phyloP scores from a whole-genome alignment of 2,113 vertebrate species.

The Notarius quadriscutis region DNA sequence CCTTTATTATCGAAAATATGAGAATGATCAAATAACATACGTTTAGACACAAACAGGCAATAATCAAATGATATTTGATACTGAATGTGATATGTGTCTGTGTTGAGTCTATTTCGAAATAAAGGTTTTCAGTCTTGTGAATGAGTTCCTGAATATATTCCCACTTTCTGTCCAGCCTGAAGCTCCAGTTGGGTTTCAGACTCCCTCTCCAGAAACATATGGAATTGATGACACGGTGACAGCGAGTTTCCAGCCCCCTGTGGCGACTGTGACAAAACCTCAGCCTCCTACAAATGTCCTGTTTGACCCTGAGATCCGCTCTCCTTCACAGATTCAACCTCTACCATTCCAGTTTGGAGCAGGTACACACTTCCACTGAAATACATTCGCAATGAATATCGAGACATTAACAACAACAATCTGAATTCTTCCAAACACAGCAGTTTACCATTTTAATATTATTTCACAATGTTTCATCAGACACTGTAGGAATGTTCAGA shows the following conservation, averaged over 20 bases:
- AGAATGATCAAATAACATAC: background rate
- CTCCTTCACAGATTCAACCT: slow-evolving; percentile 2
- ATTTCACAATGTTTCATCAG: background rate
- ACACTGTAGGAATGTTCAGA: background rate
- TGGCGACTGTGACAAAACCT: slow-evolving; percentile 32
- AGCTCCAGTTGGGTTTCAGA: slow-evolving; percentile 24
- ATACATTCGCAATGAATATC: background rate
- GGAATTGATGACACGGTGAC: background rate
- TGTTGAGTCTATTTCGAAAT: background rate
- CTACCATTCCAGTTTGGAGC: slow-evolving; percentile 32
- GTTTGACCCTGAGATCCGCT: slow-evolving; percentile 26
- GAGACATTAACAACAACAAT: background rate
- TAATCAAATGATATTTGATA: background rate
- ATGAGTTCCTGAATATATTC: background rate
- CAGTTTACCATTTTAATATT: background rate
- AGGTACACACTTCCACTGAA: slow-evolving; percentile 55
- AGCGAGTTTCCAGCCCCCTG: background rate
- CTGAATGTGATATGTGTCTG: background rate
- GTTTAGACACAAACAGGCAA: background rate
- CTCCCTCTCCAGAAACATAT: background rate
- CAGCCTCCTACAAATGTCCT: slow-evolving; percentile 31
- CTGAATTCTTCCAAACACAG: background rate
- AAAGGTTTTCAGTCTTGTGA: background rate
- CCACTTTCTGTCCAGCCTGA: slow-evolving; percentile 47
- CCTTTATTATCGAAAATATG: background rate